Evolutionary conservation across 2,888 invertebrate species (phyloP).

Genomic region (Rhodophaea formosa): DNA sequence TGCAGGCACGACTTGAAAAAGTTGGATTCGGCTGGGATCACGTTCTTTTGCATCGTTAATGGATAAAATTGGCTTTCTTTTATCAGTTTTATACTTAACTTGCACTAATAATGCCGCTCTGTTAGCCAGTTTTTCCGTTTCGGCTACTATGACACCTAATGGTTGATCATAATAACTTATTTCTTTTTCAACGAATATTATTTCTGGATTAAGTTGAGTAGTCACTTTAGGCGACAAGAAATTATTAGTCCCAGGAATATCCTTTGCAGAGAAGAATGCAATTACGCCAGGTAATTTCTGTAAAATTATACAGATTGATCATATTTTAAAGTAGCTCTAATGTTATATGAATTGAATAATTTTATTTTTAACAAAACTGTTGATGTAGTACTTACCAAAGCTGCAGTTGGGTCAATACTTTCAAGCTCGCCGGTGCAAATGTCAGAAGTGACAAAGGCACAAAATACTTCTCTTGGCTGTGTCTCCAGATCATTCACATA

Average conservation of each 20-base stretch:
- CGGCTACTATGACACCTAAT: slow-evolving; percentile 85
- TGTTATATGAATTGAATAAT: too few relatives aligned
- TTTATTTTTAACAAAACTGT: too few relatives aligned
- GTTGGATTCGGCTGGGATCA: slow-evolving; percentile 46
- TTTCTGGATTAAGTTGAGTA: slow-evolving; percentile 49
- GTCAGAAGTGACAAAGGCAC: slow-evolving; percentile 82
- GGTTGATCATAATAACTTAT: slow-evolving; percentile 85
- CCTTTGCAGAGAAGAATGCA: slow-evolving; percentile 83
- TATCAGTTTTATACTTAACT: slow-evolving; percentile 74
- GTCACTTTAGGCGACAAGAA: slow-evolving; percentile 57
- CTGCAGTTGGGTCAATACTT: slow-evolving; percentile 82
- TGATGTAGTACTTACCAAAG: slow-evolving; percentile 73
- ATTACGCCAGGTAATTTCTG: slow-evolving; percentile 85
- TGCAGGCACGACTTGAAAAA: slow-evolving; percentile 47
- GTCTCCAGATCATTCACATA: slow-evolving; percentile 84
- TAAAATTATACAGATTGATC: slow-evolving; percentile 28
- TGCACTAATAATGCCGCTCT: slow-evolving; percentile 81
- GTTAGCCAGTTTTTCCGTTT: slow-evolving; percentile 76
- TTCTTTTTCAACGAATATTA: slow-evolving; percentile 73
- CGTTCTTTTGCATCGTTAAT: slow-evolving; percentile 49
- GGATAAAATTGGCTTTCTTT: slow-evolving; percentile 50
- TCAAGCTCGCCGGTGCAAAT: slow-evolving; percentile 80
- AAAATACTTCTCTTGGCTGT: slow-evolving; percentile 83
- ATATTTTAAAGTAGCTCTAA: too few relatives aligned
- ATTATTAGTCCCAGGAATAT: slow-evolving; percentile 85